A percentile compares a stretch with the other conserved stretches of the same genome.
Conservation (phyloP, 2,797 vertebrate species). For the Anniella stebbinsi region DNA sequence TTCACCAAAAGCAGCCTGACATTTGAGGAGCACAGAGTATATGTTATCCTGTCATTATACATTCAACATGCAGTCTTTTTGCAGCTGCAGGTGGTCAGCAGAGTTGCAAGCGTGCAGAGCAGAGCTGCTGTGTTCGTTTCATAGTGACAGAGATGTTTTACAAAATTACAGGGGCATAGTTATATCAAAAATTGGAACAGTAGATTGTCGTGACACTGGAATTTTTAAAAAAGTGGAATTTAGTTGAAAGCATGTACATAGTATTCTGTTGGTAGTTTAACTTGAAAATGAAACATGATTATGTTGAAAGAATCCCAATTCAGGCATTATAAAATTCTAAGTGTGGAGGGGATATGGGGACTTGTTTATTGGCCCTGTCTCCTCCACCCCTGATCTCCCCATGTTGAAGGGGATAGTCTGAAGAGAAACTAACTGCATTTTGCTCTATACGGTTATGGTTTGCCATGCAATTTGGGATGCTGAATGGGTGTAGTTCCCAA, state of each 20-base stretch:
- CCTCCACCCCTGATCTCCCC: too few species aligned
- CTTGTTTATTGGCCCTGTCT: too few species aligned
- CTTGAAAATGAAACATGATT: conserved; percentile 25
- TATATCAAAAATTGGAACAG: neutral
- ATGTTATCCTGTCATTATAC: neutral
- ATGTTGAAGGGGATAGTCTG: too few species aligned
- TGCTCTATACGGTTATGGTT: too few species aligned
- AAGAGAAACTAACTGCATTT: too few species aligned
- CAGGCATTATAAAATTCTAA: too few species aligned
- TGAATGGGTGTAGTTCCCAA: too few species aligned
- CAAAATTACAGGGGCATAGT: neutral
- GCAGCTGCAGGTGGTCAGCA: conserved; percentile 2
- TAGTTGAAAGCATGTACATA: conserved; percentile 21
- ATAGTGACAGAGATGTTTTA: neutral
- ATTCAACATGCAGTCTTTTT: neutral
- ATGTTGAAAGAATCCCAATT: neutral
- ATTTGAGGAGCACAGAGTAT: neutral
- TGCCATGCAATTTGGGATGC: too few species aligned
- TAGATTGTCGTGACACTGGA: neutral
- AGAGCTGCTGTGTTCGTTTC: neutral
- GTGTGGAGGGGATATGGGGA: too few species aligned
- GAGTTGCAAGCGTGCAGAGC: rapidly evolving
- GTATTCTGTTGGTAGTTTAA: conserved; percentile 9
- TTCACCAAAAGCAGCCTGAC: conserved; percentile 33
- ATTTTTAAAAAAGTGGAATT: neutral